Evolutionary conservation across 2,888 invertebrate genomes (phyloP).

Genomic region (Digitonthophagus gazella): DNA sequence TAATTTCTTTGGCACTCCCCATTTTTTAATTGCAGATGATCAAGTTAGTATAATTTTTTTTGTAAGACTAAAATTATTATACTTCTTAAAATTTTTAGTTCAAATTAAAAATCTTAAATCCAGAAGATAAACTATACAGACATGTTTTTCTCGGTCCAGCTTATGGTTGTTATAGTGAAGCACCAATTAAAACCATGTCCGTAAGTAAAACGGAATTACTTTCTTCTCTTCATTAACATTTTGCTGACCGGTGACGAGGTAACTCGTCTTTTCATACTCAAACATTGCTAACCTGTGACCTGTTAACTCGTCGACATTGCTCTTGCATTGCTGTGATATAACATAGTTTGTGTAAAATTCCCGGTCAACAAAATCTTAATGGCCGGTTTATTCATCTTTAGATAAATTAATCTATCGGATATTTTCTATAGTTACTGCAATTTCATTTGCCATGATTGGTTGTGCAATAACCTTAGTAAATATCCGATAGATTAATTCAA

Average conservation of each 20-base stretch:
- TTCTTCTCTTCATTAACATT: no score
- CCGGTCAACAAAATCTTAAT: no score
- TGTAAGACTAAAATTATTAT: not conserved
- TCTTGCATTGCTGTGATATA: not conserved
- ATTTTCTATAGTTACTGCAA: no score
- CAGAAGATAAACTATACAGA: conserved; percentile 62
- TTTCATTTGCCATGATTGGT: no score
- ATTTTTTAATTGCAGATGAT: conserved; percentile 61
- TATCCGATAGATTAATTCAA: no score
- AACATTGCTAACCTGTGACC: no score
- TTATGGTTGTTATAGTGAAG: conserved; percentile 53
- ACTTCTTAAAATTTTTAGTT: conserved; percentile 50
- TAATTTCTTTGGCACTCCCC: conserved; percentile 43
- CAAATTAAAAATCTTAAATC: conserved; percentile 69
- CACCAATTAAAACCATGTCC: conserved; percentile 22
- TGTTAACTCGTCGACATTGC: not conserved
- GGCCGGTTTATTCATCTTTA: no score
- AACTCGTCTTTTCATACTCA: no score
- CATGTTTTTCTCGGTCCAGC: conserved; percentile 68
- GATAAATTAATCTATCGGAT: no score
- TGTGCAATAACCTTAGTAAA: no score
- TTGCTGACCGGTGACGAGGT: no score
- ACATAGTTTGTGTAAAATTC: no score
- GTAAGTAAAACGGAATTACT: conserved; percentile 6
- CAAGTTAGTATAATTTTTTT: conserved; percentile 52